Base-by-base conservation (phyloP, 2,888 invertebrate genomes). In the Tetheella fluctuosa region DNA sequence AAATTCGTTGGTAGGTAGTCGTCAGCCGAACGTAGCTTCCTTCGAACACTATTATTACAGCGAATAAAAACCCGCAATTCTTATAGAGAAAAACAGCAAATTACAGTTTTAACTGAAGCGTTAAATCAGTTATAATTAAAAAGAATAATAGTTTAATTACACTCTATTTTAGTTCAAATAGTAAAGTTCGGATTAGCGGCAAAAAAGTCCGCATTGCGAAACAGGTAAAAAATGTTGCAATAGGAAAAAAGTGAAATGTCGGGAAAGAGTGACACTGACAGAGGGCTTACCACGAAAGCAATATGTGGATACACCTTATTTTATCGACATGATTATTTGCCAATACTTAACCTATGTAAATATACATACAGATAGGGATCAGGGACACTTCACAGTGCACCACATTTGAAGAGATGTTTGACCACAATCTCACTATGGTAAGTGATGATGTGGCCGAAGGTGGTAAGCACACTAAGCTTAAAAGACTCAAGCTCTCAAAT, bases 161-260 rank as follows among this genome's bases (percentile, higher is more conserved):
- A n/a, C 23, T 25, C 53, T 17, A 48, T n/a, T 25, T 12, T 59
- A 37, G 57, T 57, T 28, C 17, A 57, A 28, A 25, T 7, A 3
- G 17, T 23, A 37, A 23, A 7, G 52, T 59, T 58, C 53, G 39
- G 6, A 39, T n/a, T n/a, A 48, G 20, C 54, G 34, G 53, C 58
- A 57, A 57, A 64, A 64, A 61, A 34, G n/a, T 58, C 65, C 65
- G 68, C 65, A 65, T 59, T 65, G 64, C 68, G 65, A 68, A 64
- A 64, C 39, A n/a, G 55, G 62, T 58, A 62, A 64, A n/a, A 64
- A 61, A 62, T 25, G 52, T 23, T 34, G 34, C 34, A 34, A 34
- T 12, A 25, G 59, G 59, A 25, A 61, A 63, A 60, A 62, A 37
- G 54, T 57, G 57, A 64, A 63, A 59, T 53, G 58, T 61, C 61